Conservation (phyloP, 2,113 vertebrate species). For the Cryptomyrus ogoouensis region DNA sequence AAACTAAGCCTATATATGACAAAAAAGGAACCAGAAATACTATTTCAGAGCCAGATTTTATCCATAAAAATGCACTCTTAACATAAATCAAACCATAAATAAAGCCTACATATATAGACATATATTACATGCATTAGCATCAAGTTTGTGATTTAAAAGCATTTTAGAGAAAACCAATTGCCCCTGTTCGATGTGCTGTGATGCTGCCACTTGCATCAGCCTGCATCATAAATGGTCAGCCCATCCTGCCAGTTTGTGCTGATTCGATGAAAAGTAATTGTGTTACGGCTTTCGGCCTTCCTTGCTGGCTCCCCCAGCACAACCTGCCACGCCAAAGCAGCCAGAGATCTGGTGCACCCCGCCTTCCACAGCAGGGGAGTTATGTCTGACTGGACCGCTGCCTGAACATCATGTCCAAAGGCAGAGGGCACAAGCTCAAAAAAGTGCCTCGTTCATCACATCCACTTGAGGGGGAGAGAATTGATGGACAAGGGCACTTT, state of each 20-base stretch:
- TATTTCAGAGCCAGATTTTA: not conserved
- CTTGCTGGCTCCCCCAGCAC: not conserved
- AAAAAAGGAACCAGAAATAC: not conserved
- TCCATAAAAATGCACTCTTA: not conserved
- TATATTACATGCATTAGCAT: not conserved
- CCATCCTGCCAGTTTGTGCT: constrained; percentile 49
- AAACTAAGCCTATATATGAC: not conserved
- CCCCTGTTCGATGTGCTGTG: constrained; percentile 16
- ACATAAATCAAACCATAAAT: not conserved
- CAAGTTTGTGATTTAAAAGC: constrained; percentile 16
- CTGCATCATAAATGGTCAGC: constrained; percentile 45
- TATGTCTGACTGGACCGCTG: not conserved
- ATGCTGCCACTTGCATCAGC: constrained; percentile 37
- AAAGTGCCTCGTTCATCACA: not conserved
- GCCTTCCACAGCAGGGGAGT: not conserved
- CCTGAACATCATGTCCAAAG: not conserved
- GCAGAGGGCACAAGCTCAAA: not conserved
- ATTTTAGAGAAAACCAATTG: constrained; percentile 21
- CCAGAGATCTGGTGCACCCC: not conserved
- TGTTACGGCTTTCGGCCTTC: constrained; percentile 38
- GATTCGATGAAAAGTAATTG: constrained; percentile 59
- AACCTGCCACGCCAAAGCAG: not conserved
- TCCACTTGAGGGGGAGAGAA: not conserved
- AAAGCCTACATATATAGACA: not conserved
- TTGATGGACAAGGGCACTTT: not conserved